Percentiles rank a stretch among this genome's conserved stretches.
Evolutionary conservation across 2,797 vertebrate species (phyloP).

Genomic region (Champsocephalus gunnari): DNA sequence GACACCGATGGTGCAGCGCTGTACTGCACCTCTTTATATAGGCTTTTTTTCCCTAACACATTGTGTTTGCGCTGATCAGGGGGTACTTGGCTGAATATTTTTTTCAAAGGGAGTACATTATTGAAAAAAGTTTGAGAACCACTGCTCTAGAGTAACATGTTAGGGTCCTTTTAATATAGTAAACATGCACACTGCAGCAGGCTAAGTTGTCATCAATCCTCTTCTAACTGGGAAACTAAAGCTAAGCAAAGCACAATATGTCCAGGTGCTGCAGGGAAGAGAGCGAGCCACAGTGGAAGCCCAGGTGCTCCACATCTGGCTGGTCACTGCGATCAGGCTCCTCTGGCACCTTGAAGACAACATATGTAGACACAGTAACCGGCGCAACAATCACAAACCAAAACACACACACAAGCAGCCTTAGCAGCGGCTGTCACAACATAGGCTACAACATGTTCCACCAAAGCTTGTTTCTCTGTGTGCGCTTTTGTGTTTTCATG

Average conservation of each 20-base stretch:
- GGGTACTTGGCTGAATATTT: no score
- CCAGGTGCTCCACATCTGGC: conserved; percentile 6
- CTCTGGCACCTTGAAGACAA: neutral
- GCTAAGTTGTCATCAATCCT: neutral
- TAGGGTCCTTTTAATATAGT: no score
- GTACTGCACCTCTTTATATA: no score
- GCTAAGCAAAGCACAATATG: neutral
- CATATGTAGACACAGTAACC: neutral
- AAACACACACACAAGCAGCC: neutral
- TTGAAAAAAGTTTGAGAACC: no score
- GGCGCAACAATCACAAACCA: neutral
- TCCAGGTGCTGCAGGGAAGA: neutral
- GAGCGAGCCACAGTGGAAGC: neutral
- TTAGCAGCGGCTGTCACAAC: neutral
- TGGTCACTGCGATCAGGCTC: neutral
- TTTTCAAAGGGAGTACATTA: no score
- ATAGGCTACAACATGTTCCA: conserved; percentile 16
- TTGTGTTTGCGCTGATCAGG: no score
- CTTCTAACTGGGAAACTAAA: neutral
- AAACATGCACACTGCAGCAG: neutral
- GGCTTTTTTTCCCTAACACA: no score
- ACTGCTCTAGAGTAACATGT: neutral
- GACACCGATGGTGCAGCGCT: no score
- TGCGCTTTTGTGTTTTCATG: conserved; percentile 42
- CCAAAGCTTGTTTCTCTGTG: conserved; percentile 32